These are phyloP conservation scores for Patiria miniata DNA, from an alignment of 35 echinoderm and acorn worm genomes.

Conservation along the genomic window DNA sequence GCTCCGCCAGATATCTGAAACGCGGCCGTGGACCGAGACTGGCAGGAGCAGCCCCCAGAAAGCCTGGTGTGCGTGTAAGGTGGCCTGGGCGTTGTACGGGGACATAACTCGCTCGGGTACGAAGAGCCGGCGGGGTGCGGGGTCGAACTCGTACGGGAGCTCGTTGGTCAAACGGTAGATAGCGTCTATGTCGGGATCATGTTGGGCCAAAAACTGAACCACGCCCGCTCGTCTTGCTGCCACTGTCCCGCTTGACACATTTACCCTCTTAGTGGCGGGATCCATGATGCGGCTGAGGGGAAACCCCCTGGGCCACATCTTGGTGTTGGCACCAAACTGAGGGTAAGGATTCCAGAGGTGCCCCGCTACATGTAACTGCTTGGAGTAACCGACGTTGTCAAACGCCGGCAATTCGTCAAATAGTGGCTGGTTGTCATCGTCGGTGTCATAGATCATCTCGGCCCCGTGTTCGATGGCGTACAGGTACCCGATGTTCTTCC, in stretches of 20 bases:
- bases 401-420: neutral
- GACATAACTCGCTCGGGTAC: neutral
- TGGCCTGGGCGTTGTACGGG: slow-evolving; percentile 25
- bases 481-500: slow-evolving; percentile 31
- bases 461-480: slow-evolving; percentile 14
- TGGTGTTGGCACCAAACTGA: neutral
- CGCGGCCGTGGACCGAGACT: neutral
- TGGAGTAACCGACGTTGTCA: neutral
- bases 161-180: slow-evolving; percentile 9
- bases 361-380: neutral
- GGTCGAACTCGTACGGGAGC: neutral
- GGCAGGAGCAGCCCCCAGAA: slow-evolving; percentile 8
- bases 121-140: neutral
- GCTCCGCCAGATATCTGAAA: slow-evolving; percentile 21
- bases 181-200: slow-evolving; percentile 14
- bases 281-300: neutral
- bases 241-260: neutral
- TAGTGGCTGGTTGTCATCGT: slow-evolving; percentile 12
- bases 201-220: slow-evolving; percentile 20
- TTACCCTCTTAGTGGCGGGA: neutral
- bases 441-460: slow-evolving; percentile 11
- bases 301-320: slow-evolving; percentile 18
- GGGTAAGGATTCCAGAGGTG: slow-evolving; percentile 19
- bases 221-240: neutral
- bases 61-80: neutral